Percentiles rank a stretch among this genome's conserved stretches.
Conservation (phyloP, 2,888 invertebrate species). For the Dichetophora obliterata region DNA sequence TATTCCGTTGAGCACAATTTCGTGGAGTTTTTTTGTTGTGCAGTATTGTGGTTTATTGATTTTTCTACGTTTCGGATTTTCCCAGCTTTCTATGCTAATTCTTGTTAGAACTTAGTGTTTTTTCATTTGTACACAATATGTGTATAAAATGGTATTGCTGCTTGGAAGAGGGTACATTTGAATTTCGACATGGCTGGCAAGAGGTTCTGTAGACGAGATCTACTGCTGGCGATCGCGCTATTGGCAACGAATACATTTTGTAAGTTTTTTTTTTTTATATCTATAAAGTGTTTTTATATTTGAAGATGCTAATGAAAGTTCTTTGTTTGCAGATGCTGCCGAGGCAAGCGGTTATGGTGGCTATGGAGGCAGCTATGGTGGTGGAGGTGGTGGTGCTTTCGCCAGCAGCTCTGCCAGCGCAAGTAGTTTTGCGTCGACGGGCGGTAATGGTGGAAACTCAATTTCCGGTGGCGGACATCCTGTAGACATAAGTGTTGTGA, state of each 20-base stretch:
- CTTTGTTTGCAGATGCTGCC: slow-evolving; percentile 32
- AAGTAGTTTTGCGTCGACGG: slow-evolving; percentile 44
- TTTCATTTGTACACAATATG: not conserved
- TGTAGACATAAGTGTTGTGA: slow-evolving; percentile 17
- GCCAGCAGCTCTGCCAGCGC: slow-evolving; percentile 52
- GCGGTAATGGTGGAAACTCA: slow-evolving; percentile 12
- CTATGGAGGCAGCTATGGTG: slow-evolving; percentile 44
- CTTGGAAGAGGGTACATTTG: slow-evolving; percentile 21
- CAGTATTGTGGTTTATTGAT: not conserved
- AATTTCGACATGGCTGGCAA: slow-evolving; percentile 28
- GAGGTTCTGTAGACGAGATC: slow-evolving; percentile 21
- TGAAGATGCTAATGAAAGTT: not conserved
- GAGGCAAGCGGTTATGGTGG: slow-evolving; percentile 40
- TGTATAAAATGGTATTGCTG: slow-evolving; percentile 40
- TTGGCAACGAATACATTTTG: slow-evolving; percentile 26
- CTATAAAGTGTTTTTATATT: not conserved
- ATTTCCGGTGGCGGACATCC: slow-evolving; percentile 27
- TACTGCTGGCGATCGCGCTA: slow-evolving; percentile 23
- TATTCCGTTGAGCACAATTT: slow-evolving; percentile 7
- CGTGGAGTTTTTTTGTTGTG: not conserved
- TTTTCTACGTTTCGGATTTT: slow-evolving; percentile 47
- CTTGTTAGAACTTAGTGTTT: not conserved
- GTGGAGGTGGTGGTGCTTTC: slow-evolving; percentile 47
- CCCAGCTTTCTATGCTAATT: slow-evolving; percentile 51
- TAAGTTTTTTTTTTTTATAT: not conserved